Conservation (phyloP, 1,140 invertebrate genomes). For the Drosophila ananassae region DNA sequence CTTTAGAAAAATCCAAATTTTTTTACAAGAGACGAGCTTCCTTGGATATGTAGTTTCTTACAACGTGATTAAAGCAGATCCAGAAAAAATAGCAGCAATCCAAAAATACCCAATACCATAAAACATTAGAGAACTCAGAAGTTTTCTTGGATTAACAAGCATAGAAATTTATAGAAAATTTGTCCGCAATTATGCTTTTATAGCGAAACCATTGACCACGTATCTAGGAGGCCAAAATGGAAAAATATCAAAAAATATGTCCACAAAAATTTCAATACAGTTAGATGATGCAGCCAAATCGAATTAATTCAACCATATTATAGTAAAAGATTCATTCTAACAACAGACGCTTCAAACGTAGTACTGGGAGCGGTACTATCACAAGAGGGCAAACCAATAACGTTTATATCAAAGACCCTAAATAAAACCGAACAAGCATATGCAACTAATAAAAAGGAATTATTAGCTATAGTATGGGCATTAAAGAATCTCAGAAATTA, state of each 20-base stretch:
- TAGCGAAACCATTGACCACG: not conserved
- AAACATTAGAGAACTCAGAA: not conserved
- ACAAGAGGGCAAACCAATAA: not conserved
- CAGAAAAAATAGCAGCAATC: not conserved
- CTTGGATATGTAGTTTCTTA: too few species aligned
- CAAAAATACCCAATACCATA: not conserved
- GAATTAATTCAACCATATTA: slow-evolving; percentile 5
- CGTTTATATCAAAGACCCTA: too few species aligned
- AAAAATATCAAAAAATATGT: not conserved
- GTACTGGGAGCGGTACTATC: not conserved
- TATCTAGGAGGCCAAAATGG: not conserved
- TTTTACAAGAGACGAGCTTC: too few species aligned
- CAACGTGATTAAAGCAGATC: not conserved
- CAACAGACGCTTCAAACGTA: not conserved
- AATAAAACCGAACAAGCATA: too few species aligned
- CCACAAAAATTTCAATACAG: not conserved
- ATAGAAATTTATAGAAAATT: too few species aligned
- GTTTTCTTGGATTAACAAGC: too few species aligned
- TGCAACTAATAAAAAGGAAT: too few species aligned
- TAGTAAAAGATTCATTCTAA: not conserved
- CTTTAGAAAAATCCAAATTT: too few species aligned
- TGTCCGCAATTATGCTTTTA: too few species aligned
- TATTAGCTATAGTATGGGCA: too few species aligned
- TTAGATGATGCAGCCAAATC: not conserved
- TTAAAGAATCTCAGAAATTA: too few species aligned